Base-by-base conservation (phyloP, 2,888 invertebrate genomes). In the Pristionchus entomophagus region DNA sequence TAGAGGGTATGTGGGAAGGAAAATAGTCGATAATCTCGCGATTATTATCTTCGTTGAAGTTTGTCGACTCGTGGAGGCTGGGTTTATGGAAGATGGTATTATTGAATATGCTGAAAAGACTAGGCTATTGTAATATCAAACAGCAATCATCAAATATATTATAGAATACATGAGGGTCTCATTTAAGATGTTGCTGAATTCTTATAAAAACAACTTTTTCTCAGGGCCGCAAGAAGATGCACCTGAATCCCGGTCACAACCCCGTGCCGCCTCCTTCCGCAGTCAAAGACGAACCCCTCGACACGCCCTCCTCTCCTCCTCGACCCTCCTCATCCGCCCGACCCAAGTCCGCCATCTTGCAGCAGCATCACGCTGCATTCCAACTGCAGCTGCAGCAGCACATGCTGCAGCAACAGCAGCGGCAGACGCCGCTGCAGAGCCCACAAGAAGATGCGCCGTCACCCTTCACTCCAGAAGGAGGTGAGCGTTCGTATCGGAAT, bases 301-400 rank as follows among this genome's bases (percentile, higher is more conserved):
- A 73, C 14, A 19, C 38, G 12, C 32, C 14, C 26, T 45, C 73
- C 26, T n/a, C 73, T n/a, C 73, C 73, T 73, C 73, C 73, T 10
- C 73, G 73, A 0, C 73, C 73, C 3, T 12, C 1, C 41, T 73
- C 73, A 6, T 14, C n/a, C 1, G 41, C n/a, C 45, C 73, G 73
- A 73, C 73, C 73, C 45, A 73, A 73, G 26, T 73, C 73, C 8
- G 73, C 41, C n/a, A 19, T 73, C 12, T 41, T 73, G n/a, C 73
- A 73, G 73, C 73, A 73, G 22, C 73, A 73, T 19, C 73, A 73
- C n/a, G 73, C 73, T 12, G n/a, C 22, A 3, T n/a, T 41, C 14
- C 73, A 73, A 32, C 73, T 41, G 45, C 41, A 41, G 5, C 38
- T 41, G 41, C 45, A 41, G n/a, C 22, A 38, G 45, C 65, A 22